Conservation (phyloP, 2,797 vertebrate genomes). For the Passerculus sandwichensis region DNA sequence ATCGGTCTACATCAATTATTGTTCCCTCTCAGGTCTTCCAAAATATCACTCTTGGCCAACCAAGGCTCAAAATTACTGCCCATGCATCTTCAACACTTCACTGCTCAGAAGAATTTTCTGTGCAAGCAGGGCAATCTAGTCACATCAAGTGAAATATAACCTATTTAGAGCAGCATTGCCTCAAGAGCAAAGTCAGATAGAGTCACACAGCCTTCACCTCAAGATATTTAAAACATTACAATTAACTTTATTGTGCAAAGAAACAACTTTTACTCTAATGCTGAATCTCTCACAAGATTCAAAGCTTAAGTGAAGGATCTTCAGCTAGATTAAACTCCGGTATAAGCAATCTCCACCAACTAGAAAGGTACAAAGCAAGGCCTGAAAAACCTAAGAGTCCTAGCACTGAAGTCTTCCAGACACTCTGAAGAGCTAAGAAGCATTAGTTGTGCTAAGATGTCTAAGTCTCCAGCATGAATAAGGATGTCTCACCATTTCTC, state of each 20-base stretch:
- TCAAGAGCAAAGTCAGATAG: not conserved
- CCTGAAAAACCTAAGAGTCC: not conserved
- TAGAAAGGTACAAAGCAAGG: not conserved
- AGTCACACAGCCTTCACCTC: not conserved
- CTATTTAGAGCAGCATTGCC: not conserved
- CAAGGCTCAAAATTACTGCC: not conserved
- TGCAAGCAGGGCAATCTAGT: not conserved
- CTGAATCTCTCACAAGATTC: not conserved
- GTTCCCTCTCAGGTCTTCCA: not conserved
- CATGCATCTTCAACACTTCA: not conserved
- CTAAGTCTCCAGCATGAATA: not conserved
- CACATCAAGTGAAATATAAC: not conserved
- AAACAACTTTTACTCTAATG: not conserved
- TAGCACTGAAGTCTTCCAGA: not conserved
- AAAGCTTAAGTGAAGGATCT: not conserved
- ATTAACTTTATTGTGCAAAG: not conserved
- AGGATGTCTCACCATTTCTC: not conserved
- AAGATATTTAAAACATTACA: not conserved
- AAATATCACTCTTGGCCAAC: not conserved
- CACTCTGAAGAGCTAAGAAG: not conserved
- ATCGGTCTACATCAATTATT: not conserved
- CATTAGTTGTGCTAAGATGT: not conserved
- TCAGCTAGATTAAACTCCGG: not conserved
- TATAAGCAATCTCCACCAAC: not conserved
- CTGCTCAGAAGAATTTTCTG: not conserved